Percentiles rank a stretch among this genome's conserved stretches.
These are phyloP conservation scores for Chironomus tentans DNA, from an alignment of 2,888 invertebrate species.

Conservation along the genomic window DNA sequence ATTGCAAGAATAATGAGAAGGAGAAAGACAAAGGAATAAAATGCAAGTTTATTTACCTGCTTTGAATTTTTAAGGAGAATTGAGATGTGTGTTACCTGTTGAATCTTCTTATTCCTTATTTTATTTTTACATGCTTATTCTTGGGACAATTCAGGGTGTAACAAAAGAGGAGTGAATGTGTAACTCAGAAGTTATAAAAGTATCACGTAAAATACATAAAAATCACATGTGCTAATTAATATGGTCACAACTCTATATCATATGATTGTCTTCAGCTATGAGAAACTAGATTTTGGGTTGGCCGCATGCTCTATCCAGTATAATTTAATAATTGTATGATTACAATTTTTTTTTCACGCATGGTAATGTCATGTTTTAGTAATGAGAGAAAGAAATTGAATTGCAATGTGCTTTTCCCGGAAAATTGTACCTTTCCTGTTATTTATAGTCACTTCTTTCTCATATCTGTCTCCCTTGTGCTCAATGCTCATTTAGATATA, in stretches of 20 bases:
- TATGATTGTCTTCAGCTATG: not conserved
- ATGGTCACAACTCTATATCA: not conserved
- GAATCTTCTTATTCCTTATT: no score
- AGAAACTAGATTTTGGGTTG: constrained; percentile 18
- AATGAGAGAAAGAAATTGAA: not conserved
- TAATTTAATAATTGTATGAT: no score
- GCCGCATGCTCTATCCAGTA: not conserved
- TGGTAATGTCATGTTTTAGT: not conserved
- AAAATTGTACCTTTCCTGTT: constrained; percentile 2
- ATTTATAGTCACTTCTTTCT: not conserved
- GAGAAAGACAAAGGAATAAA: no score
- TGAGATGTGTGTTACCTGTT: no score
- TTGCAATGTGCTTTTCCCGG: not conserved
- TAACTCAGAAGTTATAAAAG: not conserved
- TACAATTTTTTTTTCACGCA: no score
- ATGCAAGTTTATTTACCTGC: no score
- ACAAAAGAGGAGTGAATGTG: not conserved
- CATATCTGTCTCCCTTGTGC: not conserved
- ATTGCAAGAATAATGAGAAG: no score
- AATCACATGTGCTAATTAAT: not conserved
- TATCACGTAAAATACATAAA: not conserved
- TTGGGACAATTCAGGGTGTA: no score
- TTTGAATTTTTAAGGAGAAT: no score
- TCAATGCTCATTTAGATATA: no score
- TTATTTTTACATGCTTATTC: no score